Conservation (phyloP, 2,888 invertebrate genomes). For the Drosophila niveifrons region DNA sequence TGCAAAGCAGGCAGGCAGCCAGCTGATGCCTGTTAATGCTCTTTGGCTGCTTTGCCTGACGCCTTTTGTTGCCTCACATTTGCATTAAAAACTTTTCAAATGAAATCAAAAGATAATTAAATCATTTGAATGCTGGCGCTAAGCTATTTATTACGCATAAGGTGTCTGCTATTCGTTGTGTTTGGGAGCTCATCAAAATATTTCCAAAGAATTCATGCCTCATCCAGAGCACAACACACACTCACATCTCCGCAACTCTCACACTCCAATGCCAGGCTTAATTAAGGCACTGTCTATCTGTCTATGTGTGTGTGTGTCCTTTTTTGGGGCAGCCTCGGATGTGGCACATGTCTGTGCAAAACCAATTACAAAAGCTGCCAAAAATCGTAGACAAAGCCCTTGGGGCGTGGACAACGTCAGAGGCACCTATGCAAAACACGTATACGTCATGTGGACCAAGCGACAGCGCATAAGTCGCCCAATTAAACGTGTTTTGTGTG, state of each 20-base stretch:
- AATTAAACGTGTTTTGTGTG: constrained; percentile 66
- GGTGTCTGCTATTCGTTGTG: constrained; percentile 1
- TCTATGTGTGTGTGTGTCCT: constrained; percentile 17
- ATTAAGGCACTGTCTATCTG: constrained; percentile 50
- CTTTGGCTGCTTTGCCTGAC: neutral
- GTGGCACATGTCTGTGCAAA: constrained; percentile 50
- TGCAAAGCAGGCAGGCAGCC: constrained; percentile 26
- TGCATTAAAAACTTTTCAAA: constrained; percentile 46
- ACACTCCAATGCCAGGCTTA: constrained; percentile 39
- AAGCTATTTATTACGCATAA: constrained; percentile 25
- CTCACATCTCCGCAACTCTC: constrained; percentile 10
- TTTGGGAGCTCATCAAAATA: constrained; percentile 22
- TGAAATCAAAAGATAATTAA: constrained; percentile 65
- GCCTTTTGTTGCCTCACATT: constrained; percentile 40
- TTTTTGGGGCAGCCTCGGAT: constrained; percentile 19
- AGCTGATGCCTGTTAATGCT: constrained; percentile 9
- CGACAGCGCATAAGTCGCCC: constrained; percentile 65
- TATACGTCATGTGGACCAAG: constrained; percentile 64
- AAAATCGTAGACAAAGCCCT: constrained; percentile 51
- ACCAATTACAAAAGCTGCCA: constrained; percentile 71
- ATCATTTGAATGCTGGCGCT: constrained; percentile 35
- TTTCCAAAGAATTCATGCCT: constrained; percentile 22
- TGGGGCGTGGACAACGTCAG: constrained; percentile 8
- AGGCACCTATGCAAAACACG: constrained; percentile 71
- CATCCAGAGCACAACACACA: neutral